Base-by-base conservation (phyloP, 2,888 invertebrate genomes). In the Drosophila mettleri region DNA sequence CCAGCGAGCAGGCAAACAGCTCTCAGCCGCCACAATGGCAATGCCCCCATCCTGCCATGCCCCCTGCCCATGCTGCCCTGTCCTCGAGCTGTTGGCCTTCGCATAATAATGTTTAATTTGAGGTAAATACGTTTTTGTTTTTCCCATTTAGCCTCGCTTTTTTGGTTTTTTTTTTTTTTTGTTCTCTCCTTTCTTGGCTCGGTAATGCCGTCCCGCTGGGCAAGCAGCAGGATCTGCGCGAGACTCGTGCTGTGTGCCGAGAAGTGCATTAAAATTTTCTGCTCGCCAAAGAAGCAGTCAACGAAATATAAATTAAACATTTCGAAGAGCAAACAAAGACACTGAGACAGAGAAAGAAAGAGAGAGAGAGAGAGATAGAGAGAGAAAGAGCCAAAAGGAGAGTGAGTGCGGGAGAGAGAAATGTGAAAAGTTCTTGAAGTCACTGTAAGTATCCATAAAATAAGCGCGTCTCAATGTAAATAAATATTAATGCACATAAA, bases 51-150 rank as follows among this genome's bases (percentile, higher is more conserved):
- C 36, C 3, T 2, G 41, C n/a, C 24, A 20, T 39, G 9, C 18
- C 39, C 12, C 10, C 38, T 20, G 38, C 36, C 8, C 8, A 3
- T 16, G 8, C 22, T 39, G 20, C 20, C 43, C 43, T 43, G 43
- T 43, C 43, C 43, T 43, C 43, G 43, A 43, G 67, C 71, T 59
- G 34, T 45, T 57, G 34, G 54, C 80, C 55, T 49, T 65, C 60
- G 89, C 89, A 88, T 91, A 89, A 91, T 90, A 91, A 91, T 90
- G 90, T 91, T 91, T 91, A 91, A 91, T 90, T 91, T 90, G 91
- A 86, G 89, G 91, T 90, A 89, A 90, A 89, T 87, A 87, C 80
- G 89, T 89, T 86, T 87, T 86, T 80, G 78, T 82, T 83, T 75
- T 72, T 65, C 78, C 58, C 70, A 67, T 79, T 73, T 76, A 70